Conservation (phyloP, 1,140 invertebrate species). For the Drosophila littoralis region DNA sequence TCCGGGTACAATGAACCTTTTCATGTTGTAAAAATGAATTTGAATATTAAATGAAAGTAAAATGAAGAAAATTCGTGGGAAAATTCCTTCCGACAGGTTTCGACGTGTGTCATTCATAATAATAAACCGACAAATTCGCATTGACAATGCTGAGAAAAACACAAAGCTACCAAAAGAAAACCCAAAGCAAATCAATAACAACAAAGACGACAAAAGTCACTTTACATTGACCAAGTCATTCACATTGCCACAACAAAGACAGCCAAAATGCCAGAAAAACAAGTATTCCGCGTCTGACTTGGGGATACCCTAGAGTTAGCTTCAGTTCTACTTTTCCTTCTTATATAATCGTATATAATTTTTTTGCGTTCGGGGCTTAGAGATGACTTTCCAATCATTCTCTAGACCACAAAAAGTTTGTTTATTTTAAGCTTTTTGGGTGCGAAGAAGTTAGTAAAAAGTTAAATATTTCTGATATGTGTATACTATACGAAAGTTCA, state of each 20-base stretch:
- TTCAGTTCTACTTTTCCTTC: too few relatives aligned
- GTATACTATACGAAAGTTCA: too few relatives aligned
- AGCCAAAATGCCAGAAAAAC: conserved; percentile 7
- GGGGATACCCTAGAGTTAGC: not conserved
- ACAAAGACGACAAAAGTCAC: conserved; percentile 24
- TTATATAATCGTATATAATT: not conserved
- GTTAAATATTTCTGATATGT: too few relatives aligned
- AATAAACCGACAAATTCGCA: conserved; percentile 15
- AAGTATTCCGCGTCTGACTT: not conserved
- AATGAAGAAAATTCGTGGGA: conserved; percentile 38
- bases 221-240: conserved; percentile 43
- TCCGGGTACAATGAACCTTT: conserved; percentile 34
- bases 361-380: too few relatives aligned
- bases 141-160: conserved; percentile 34
- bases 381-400: too few relatives aligned
- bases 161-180: conserved; percentile 12
- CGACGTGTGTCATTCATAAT: conserved; percentile 63
- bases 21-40: conserved; percentile 7
- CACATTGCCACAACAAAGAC: conserved; percentile 39
- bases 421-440: too few relatives aligned
- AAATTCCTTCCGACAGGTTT: conserved; percentile 55
- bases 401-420: too few relatives aligned
- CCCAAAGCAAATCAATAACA: conserved; percentile 46
- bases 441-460: too few relatives aligned
- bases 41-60: conserved; percentile 21